Conservation (phyloP, 2,797 vertebrate genomes). For the Fundulus diaphanus region DNA sequence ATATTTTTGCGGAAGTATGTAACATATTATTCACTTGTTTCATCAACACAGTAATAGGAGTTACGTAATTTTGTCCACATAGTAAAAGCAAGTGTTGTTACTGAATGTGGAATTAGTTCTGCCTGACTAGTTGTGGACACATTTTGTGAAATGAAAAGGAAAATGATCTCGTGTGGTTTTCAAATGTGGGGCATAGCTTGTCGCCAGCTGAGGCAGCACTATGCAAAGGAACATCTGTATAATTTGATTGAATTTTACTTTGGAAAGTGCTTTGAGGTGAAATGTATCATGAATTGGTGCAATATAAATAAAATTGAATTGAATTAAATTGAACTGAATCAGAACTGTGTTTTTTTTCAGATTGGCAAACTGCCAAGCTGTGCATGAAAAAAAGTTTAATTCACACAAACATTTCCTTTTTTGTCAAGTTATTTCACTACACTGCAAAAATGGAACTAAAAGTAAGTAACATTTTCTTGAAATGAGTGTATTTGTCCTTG, state of each 20-base stretch:
- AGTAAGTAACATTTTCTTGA: no score
- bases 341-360: background rate
- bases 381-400: background rate
- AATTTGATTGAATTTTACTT: no score
- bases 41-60: background rate
- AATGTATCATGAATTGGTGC: no score
- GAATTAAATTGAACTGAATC: no score
- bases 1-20: background rate
- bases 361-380: background rate
- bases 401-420: background rate
- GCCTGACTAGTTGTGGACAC: constrained; percentile 9
- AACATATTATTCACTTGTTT: background rate
- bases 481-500: no score
- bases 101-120: constrained; percentile 18
- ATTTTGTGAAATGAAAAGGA: constrained; percentile 24
- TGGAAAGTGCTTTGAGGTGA: no score
- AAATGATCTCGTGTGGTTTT: constrained; percentile 28
- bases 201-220: constrained; percentile 46
- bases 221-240: constrained; percentile 11
- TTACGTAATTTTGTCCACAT: background rate
- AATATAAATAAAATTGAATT: no score
- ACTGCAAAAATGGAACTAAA: no score
- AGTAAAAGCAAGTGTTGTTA: background rate
- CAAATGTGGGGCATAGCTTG: constrained; percentile 30
- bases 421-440: background rate